phyloP scores from a whole-genome alignment of 2,113 vertebrate genomes.

The Microcebus tavaratra region DNA sequence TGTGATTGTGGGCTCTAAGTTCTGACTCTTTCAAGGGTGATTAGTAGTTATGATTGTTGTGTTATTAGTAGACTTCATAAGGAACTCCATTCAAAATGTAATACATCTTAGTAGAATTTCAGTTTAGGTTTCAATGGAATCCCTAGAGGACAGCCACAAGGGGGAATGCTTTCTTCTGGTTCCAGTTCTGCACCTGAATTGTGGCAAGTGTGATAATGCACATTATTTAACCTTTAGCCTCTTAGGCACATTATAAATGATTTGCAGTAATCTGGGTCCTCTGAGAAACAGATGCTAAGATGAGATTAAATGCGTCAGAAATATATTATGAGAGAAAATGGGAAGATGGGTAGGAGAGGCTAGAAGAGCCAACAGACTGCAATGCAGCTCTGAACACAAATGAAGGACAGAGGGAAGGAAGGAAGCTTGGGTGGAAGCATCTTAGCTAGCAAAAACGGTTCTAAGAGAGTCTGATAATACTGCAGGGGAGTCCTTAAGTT shows the following conservation, averaged over 20 bases:
- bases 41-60: neutral
- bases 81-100: conserved; percentile 12
- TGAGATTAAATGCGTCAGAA: neutral
- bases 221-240: neutral
- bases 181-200: neutral
- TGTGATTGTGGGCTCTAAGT: neutral
- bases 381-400: neutral
- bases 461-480: neutral
- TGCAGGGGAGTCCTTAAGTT: neutral
- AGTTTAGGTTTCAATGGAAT: neutral
- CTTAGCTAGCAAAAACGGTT: neutral
- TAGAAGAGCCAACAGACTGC: neutral
- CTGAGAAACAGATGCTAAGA: neutral
- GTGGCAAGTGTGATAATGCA: neutral
- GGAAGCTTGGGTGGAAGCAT: neutral
- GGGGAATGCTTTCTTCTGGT: neutral
- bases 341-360: neutral
- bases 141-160: neutral
- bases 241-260: neutral
- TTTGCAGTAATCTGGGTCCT: neutral
- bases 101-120: conserved; percentile 33
- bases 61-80: neutral
- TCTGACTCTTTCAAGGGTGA: conserved; percentile 7
- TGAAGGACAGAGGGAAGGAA: neutral
- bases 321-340: conserved; percentile 16